Base-by-base conservation (phyloP, 2,113 vertebrate genomes). In the Fulica atra region DNA sequence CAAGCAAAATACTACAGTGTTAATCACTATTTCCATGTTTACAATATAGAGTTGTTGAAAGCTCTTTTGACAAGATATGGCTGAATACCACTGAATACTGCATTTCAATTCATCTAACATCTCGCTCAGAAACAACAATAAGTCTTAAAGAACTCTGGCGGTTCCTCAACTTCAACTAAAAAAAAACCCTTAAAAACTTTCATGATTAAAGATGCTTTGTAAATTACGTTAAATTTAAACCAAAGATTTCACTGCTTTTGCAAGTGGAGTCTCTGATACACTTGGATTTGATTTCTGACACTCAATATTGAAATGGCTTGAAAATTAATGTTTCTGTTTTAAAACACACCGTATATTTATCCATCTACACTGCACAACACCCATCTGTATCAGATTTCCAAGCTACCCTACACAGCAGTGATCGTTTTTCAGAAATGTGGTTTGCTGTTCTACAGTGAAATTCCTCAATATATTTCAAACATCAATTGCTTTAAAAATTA, bases 401-500 rank as follows among this genome's bases (percentile, higher is more conserved):
- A 57, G 8, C 12, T 29, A 60, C 23, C 7, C 28, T 61, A 57
- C 29, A 76, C 28, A 86, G 19, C 9, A 69, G 21, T 17, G 70
- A 64, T 46, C 12, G 66, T 3, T 10, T 50, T 92, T 51, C 2
- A 76, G 48, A 86, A 68, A 79, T 14, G 8, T 13, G 36, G 7
- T 3, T 81, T 57, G 11, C 21, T 51, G 35, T 83, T 72, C 38
- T 65, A 51, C 11, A 26, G 10, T 81, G 29, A 17, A 14, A 81
- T 54, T 81, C 28, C 40, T 71, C 24, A 68, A 68, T 21, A 35
- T 10, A 50, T 85, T 92, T 85, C 11, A 44, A 81, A 46, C 6
- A 57, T 6, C 1, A 12, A 10, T 40, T 0, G 0, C 9, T 50
- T 84, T 65, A 26, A 24, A 76, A 63, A 68, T 40, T 21, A 64